These are phyloP conservation scores for Drosophila greeni DNA, from an alignment of 2,888 invertebrate genomes.

Conservation along the genomic window DNA sequence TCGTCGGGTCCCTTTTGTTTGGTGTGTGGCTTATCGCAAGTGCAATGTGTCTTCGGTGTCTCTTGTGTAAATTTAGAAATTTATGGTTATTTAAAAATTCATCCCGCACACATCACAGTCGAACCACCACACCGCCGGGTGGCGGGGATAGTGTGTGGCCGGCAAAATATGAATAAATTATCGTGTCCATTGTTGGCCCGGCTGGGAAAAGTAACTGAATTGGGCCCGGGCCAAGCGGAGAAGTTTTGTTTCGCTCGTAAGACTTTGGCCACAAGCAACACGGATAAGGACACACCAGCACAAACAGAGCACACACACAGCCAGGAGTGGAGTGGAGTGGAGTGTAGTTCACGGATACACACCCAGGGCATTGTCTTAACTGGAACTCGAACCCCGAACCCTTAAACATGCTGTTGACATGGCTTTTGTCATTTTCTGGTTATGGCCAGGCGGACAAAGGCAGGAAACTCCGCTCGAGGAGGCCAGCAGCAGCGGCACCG, in stretches of 20 bases:
- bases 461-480: conserved; percentile 36
- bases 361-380: conserved; percentile 57
- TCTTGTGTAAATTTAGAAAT: conserved; percentile 73
- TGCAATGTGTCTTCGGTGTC: conserved; percentile 69
- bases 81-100: conserved; percentile 74
- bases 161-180: conserved; percentile 69
- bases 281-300: conserved; percentile 43
- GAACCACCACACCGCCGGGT: neutral
- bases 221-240: conserved; percentile 28
- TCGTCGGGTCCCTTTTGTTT: conserved; percentile 22
- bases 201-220: conserved; percentile 64
- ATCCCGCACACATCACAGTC: conserved; percentile 32
- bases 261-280: conserved; percentile 64
- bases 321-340: conserved; percentile 1
- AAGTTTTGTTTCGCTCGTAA: conserved; percentile 48
- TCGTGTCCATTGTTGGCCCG: conserved; percentile 66
- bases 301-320: conserved; percentile 8
- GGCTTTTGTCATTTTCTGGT: conserved; percentile 72
- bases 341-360: conserved; percentile 13
- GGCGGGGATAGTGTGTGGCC: conserved; percentile 53
- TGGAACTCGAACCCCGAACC: conserved; percentile 46
- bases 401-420: conserved; percentile 69
- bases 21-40: conserved; percentile 62
- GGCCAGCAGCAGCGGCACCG: neutral
- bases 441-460: conserved; percentile 68